Conservation (phyloP, 2,113 vertebrate genomes). For the Proterorhinus semilunaris region DNA sequence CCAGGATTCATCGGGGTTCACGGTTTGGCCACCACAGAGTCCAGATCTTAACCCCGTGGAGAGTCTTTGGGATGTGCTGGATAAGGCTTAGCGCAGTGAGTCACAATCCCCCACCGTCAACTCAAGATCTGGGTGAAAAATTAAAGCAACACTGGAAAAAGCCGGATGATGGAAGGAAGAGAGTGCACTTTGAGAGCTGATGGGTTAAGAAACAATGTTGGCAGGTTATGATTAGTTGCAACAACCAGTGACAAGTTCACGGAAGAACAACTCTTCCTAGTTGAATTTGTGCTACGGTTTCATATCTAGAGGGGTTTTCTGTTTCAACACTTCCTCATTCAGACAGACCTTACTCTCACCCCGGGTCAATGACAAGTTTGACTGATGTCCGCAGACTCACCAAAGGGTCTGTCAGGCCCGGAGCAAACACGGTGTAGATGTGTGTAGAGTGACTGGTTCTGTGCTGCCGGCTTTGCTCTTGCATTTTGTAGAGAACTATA, state of each 20-base stretch:
- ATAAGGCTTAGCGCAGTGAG: no score
- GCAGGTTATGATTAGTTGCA: neutral
- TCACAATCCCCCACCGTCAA: no score
- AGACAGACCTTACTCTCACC: neutral
- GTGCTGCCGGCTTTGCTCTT: neutral
- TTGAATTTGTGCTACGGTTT: neutral
- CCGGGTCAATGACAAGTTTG: neutral
- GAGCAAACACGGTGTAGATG: neutral
- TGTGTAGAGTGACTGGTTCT: neutral
- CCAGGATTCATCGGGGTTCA: no score
- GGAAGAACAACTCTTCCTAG: neutral
- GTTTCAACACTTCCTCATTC: neutral
- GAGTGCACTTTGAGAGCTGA: neutral
- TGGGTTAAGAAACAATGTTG: neutral
- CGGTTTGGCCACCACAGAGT: no score
- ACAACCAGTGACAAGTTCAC: neutral
- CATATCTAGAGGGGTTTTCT: neutral
- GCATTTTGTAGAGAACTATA: neutral
- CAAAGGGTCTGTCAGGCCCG: neutral
- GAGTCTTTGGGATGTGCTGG: no score
- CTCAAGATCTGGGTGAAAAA: no score
- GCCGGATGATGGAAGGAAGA: neutral
- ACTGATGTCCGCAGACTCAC: neutral
- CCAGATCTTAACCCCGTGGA: no score
- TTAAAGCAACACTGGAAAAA: no score